Evolutionary conservation across 2,113 vertebrate species (phyloP), one percentile per base, ranked within the genome.

Genomic region (Procapra przewalskii): DNA sequence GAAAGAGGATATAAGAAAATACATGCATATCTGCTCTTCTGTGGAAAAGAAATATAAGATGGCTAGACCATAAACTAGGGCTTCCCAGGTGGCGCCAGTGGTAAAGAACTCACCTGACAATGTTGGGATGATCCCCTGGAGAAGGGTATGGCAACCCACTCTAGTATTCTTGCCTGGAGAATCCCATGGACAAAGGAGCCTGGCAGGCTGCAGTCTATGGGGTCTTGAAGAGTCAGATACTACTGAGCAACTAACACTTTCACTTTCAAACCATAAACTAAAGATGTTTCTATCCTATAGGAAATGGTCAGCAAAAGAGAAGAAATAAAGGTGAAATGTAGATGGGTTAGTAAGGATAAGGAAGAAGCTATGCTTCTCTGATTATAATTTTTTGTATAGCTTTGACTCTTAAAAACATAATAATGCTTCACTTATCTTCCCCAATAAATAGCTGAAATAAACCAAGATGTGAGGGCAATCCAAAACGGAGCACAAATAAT

Each of bases 371-470:
- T 45, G 11, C 59, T 86, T 96, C 92, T 75, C 33, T 82, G 40
- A 54, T 77, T 77, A n/a, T 64, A 15, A 48, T 57, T 86, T 94
- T 95, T 9, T 81, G 31, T 75, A 75, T 82, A 33, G 33, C 10
- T 87, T 97, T 79, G 40, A 87, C 23, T 83, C 71, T 82, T 54
- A 71, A 86, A 64, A 85, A 89, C 29, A 88, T 40, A 40, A 64
- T 77, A 62, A 83, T 88, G 48, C 29, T 95, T 90, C 16, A 75
- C 36, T 11, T 75, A 64, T 57, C 7, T 31, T 90, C 2, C 12
- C 17, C 93, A 90, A 83, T 71, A 82, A 87, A 93, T 60, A 77
- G 67, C 33, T 80, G 50, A 95, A 95, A 81, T 55, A 95, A 86
- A 93, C 33, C 40, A 90, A 90, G 54, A 82, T 95, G 40, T 64